Evolutionary conservation across 92 coral and sea anemone genomes (phyloP).

Genomic region (Porites cylindrica): DNA sequence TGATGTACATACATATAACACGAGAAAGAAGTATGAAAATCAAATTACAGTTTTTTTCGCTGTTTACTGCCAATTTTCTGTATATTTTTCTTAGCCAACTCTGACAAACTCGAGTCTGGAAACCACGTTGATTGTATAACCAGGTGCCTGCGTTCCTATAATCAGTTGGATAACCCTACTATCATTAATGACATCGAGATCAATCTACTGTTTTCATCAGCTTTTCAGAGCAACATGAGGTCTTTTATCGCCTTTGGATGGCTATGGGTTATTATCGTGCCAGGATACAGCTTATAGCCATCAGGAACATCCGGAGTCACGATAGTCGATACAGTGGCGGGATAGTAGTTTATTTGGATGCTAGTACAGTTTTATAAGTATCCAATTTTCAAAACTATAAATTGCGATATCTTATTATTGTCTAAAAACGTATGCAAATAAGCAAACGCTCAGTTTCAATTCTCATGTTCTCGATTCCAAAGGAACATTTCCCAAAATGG

Average conservation of each 20-base stretch:
- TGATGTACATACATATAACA: too few relatives aligned
- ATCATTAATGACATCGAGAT: conserved; percentile 8
- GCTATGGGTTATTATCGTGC: conserved; percentile 30
- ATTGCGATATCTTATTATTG: too few relatives aligned
- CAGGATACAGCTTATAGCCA: not conserved
- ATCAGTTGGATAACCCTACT: not conserved
- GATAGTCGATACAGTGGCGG: not conserved
- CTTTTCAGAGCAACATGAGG: conserved; percentile 45
- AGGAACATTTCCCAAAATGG: too few relatives aligned
- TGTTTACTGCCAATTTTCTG: not conserved
- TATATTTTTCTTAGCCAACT: not conserved
- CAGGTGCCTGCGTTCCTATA: not conserved
- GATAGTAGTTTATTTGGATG: not conserved
- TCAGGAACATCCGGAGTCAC: conserved; percentile 21
- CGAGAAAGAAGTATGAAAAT: too few relatives aligned
- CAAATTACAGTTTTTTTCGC: too few relatives aligned
- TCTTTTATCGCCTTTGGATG: conserved; percentile 43
- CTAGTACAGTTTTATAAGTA: not conserved
- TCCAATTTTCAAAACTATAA: not conserved
- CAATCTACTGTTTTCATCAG: conserved; percentile 40
- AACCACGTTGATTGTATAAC: not conserved
- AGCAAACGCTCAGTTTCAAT: too few relatives aligned
- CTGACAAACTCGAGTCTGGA: not conserved
- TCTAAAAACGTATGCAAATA: too few relatives aligned
- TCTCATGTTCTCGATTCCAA: too few relatives aligned